Percentiles rank a stretch among this genome's conserved stretches.
Evolutionary conservation across 2,797 vertebrate species (phyloP).

Genomic region (Florisuga fusca): DNA sequence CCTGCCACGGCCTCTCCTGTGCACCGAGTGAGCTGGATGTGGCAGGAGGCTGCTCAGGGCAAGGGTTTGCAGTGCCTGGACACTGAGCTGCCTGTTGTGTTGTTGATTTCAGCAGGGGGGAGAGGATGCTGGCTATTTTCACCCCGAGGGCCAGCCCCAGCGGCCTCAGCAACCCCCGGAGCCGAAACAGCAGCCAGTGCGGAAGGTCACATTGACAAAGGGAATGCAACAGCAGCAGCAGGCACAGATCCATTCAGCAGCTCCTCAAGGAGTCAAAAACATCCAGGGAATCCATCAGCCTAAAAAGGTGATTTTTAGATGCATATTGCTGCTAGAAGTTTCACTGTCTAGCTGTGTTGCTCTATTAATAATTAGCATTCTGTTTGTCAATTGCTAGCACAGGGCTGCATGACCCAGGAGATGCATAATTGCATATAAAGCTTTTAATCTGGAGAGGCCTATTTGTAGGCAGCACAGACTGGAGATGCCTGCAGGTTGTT

Average conservation of each 20-base stretch:
- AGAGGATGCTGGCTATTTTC: slow-evolving; percentile 80
- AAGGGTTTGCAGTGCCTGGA: neutral
- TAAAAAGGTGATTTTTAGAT: slow-evolving; percentile 78
- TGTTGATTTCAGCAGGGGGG: slow-evolving; percentile 84
- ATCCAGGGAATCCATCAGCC: slow-evolving; percentile 80
- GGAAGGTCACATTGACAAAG: slow-evolving; percentile 91
- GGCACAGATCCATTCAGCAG: slow-evolving; percentile 69
- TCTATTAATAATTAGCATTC: slow-evolving; percentile 27
- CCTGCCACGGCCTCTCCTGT: neutral
- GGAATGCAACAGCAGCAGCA: slow-evolving; percentile 80
- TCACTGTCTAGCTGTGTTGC: slow-evolving; percentile 32
- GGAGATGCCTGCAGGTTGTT: neutral
- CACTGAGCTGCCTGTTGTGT: slow-evolving; percentile 69
- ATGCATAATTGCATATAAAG: slow-evolving; percentile 28
- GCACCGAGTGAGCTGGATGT: neutral
- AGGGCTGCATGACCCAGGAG: slow-evolving; percentile 46
- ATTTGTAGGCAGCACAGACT: slow-evolving; percentile 28
- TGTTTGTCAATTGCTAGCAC: slow-evolving; percentile 77
- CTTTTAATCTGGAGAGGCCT: slow-evolving; percentile 16
- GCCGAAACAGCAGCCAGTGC: slow-evolving; percentile 80
- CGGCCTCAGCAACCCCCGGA: slow-evolving; percentile 77
- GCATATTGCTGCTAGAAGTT: slow-evolving; percentile 14
- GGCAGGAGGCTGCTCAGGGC: neutral
- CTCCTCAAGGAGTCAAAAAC: slow-evolving; percentile 82
- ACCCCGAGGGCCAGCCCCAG: slow-evolving; percentile 78